phyloP scores from a whole-genome alignment of 2,113 vertebrate species.

The Macquaria australasica region DNA sequence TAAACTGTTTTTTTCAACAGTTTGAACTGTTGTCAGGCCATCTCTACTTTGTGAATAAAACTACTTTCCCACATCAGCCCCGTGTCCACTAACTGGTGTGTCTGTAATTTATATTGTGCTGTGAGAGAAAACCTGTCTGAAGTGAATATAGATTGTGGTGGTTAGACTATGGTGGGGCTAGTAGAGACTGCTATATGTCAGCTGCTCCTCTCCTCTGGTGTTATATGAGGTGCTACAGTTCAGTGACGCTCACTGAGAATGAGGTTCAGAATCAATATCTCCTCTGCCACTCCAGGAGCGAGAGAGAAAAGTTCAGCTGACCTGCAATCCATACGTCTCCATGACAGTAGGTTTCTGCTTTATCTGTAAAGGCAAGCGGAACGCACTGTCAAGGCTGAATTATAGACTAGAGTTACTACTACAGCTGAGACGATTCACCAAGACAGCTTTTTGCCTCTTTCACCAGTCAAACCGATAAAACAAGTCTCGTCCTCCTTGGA shows the following conservation, averaged over 20 bases:
- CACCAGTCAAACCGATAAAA: not conserved
- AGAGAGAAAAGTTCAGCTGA: constrained; percentile 74
- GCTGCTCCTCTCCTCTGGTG: constrained; percentile 37
- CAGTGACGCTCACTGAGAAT: constrained; percentile 61
- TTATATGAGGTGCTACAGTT: constrained; percentile 51
- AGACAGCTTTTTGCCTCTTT: constrained; percentile 30
- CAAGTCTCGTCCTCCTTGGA: not conserved
- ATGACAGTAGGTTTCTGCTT: constrained; percentile 56
- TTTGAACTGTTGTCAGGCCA: not conserved
- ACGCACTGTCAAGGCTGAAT: constrained; percentile 58
- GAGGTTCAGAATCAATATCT: constrained; percentile 75
- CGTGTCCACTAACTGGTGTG: not conserved
- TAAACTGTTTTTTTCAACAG: not conserved
- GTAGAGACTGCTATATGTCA: constrained; percentile 22
- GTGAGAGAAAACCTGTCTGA: constrained; percentile 23
- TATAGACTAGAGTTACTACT: constrained; percentile 51
- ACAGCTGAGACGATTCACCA: constrained; percentile 35
- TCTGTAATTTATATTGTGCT: constrained; percentile 4
- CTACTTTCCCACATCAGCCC: not conserved
- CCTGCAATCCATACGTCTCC: constrained; percentile 74
- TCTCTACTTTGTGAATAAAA: constrained; percentile 27
- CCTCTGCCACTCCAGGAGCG: constrained; percentile 66
- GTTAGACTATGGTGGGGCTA: not conserved
- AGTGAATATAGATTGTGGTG: constrained; percentile 25
- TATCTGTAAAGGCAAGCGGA: constrained; percentile 63